Conservation (phyloP, 2,888 invertebrate species). For the Allolobophora icterica region DNA sequence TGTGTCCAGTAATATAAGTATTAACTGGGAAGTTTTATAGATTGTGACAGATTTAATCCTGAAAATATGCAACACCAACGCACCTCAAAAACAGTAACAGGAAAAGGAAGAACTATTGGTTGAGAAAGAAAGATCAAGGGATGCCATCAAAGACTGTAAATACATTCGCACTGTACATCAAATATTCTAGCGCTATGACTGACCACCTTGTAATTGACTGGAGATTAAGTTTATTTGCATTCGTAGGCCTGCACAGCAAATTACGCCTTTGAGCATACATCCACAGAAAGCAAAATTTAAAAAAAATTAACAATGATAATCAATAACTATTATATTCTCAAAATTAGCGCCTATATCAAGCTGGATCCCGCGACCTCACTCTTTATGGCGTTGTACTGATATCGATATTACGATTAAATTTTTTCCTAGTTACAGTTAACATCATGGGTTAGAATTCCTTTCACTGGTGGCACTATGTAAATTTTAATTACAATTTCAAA, state of each 20-base stretch:
- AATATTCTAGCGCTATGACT: not conserved
- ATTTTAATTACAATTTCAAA: too few relatives aligned
- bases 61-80: not conserved
- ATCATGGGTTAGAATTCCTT: too few relatives aligned
- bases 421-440: too few relatives aligned
- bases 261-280: too few relatives aligned
- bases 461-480: too few relatives aligned
- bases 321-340: too few relatives aligned
- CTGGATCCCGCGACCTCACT: too few relatives aligned
- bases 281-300: too few relatives aligned
- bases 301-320: too few relatives aligned
- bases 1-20: not conserved
- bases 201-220: not conserved
- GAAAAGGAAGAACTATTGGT: constrained; percentile 23
- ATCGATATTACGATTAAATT: too few relatives aligned
- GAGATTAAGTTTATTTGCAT: not conserved
- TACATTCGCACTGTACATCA: not conserved
- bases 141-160: not conserved
- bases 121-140: not conserved
- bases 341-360: too few relatives aligned
- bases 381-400: too few relatives aligned
- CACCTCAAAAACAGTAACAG: constrained; percentile 12
- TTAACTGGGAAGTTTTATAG: not conserved
- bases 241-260: not conserved
- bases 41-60: not conserved